Percentiles rank a stretch among this genome's conserved stretches.
These are phyloP conservation scores for Portunus trituberculatus DNA, from an alignment of 1,140 invertebrate species.

Conservation along the genomic window DNA sequence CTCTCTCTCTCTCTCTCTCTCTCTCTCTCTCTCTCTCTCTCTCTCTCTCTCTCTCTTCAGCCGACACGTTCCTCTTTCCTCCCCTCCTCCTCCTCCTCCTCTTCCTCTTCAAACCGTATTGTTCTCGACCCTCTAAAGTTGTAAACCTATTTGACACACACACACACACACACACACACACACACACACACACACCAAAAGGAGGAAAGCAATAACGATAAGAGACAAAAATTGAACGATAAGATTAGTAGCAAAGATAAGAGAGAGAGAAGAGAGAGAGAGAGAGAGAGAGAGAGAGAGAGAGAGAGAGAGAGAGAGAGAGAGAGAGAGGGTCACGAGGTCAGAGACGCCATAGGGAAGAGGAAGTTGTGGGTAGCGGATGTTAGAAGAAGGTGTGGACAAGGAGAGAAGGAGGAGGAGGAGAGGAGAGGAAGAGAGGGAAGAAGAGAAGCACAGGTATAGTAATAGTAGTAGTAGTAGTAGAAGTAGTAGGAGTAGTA, in stretches of 20 bases:
- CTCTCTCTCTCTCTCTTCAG: no score
- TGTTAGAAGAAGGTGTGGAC: background rate
- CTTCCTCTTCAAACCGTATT: background rate
- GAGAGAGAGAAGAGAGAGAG: constrained; percentile 6
- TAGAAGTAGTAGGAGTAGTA: background rate
- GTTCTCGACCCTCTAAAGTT: background rate
- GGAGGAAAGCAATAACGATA: background rate
- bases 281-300: constrained; percentile 13
- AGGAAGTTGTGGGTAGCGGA: background rate
- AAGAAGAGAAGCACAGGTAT: background rate
- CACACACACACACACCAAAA: no score
- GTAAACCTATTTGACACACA: no score
- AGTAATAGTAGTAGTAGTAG: background rate
- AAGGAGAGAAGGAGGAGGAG: background rate
- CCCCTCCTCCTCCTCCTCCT: background rate
- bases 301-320: no score
- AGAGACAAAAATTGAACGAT: background rate
- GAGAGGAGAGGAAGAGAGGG: background rate
- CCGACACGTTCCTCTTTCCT: no score
- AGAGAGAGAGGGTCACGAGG: background rate
- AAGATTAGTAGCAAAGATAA: background rate
- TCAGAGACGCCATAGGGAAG: background rate
- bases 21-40: no score
- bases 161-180: no score
- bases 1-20: background rate